Evolutionary conservation across 2,113 vertebrate species (phyloP), one percentile per base, ranked within the genome.

Genomic region (Aptenodytes forsteri): DNA sequence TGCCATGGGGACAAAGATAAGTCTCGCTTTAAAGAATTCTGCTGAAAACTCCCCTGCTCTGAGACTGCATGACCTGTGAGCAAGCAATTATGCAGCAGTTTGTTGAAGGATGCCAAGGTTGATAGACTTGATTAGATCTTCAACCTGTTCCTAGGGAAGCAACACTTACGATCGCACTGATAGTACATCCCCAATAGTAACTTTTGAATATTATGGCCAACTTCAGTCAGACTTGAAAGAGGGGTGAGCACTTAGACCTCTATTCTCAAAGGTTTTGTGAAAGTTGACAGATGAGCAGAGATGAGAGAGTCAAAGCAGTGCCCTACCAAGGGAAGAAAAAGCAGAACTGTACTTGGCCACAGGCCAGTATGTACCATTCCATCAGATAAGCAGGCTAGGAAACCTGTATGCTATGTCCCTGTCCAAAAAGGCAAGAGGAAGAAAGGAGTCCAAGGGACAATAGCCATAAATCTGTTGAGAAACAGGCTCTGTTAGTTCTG

Each of bases 1-100:
- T 96, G 79, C 67, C 46, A 92, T 91, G 87, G 95, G 66, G 49
- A 90, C 55, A 61, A 73, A 84, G 16, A 52, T 22, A 58, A 42
- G 16, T 46, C 25, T 90, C 1, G 1, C 49, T 90, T 69, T 36
- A 44, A 72, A 83, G 44, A 58, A 26, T 27, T 38, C 25, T 40
- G 26, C 36, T 65, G 54, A 54, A 49, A 79, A 16, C 11, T 83
- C 13, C 13, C 6, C 1, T 47, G 9, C n/a, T 32, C 12, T 29
- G 40, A 58, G 11, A 38, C 27, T 42, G 42, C 8, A 4, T 66
- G 69, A 59, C 32, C 40, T 62, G 17, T 42, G 42, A 86, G 54
- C 22, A 52, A 58, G 38, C 11, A 38, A 34, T 80, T 85, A 25
- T 15, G 40, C 16, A 76, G 61, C 50, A 44, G 42, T 27, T 34